Evolutionary conservation across 2,797 vertebrate species (phyloP).

Genomic region (Nyctibius grandis): DNA sequence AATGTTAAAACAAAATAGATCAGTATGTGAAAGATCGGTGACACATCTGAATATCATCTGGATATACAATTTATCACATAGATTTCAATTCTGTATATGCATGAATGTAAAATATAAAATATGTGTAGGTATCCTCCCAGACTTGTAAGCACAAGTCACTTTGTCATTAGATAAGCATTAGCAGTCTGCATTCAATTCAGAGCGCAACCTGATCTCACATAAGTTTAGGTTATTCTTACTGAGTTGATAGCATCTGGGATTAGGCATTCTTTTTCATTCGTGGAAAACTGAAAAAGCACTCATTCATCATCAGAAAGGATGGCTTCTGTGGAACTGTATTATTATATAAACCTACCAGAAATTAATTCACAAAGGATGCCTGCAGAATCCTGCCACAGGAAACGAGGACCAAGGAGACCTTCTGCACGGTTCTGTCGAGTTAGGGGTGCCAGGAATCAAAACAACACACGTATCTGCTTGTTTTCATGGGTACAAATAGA

Average conservation of each 20-base stretch:
- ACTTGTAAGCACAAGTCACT: background rate
- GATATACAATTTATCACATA: background rate
- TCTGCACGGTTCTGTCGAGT: background rate
- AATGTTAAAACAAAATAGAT: background rate
- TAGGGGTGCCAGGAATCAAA: background rate
- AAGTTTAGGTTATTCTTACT: constrained; percentile 14
- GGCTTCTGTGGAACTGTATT: constrained; percentile 36
- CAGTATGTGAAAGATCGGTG: background rate
- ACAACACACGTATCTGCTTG: background rate
- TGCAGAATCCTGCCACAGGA: constrained; percentile 5
- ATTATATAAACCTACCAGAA: constrained; percentile 62
- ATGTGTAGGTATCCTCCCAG: background rate
- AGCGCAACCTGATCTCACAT: constrained; percentile 3
- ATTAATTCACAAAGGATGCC: constrained; percentile 53
- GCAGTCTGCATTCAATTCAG: background rate
- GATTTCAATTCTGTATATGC: background rate
- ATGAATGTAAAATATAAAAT: background rate
- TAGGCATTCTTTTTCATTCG: constrained; percentile 44
- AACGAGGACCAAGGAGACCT: constrained; percentile 11
- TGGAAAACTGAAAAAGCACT: constrained; percentile 28
- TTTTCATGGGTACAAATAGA: background rate
- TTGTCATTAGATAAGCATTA: constrained; percentile 21
- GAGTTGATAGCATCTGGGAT: constrained; percentile 25
- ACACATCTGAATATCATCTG: background rate
- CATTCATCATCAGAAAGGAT: constrained; percentile 1